These are phyloP conservation scores for Oppia nitens DNA, from an alignment of 1,140 invertebrate species.

Conservation along the genomic window DNA sequence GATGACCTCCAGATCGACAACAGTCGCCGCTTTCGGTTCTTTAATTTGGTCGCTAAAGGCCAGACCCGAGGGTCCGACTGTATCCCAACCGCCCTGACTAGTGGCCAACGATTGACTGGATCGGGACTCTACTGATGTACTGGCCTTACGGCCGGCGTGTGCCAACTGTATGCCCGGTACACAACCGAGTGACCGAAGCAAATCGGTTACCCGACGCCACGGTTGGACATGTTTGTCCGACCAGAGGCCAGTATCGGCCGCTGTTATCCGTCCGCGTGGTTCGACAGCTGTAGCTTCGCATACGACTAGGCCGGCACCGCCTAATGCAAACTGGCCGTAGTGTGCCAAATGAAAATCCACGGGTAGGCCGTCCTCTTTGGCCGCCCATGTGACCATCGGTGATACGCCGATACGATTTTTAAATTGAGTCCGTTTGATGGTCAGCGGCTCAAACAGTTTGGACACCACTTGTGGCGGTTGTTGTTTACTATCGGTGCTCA, in stretches of 20 bases:
- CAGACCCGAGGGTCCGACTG: background rate
- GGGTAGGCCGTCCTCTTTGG: background rate
- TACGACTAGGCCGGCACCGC: background rate
- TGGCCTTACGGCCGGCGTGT: constrained; percentile 1
- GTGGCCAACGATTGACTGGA: background rate
- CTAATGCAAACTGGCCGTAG: background rate
- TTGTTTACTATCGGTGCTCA: too few species aligned
- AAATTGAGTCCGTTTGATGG: background rate
- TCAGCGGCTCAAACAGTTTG: background rate
- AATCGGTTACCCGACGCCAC: background rate
- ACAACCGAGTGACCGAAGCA: background rate
- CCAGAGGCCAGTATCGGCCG: background rate
- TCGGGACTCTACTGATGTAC: background rate
- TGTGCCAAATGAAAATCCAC: background rate
- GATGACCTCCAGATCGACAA: background rate
- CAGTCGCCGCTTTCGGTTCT: constrained; percentile 4
- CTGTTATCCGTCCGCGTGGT: background rate
- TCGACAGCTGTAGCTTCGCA: constrained; percentile 1
- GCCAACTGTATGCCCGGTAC: constrained; percentile 1
- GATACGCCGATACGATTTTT: background rate
- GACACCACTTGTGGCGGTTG: too few species aligned
- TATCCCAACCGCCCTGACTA: background rate
- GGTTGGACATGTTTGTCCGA: background rate
- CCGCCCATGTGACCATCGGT: background rate
- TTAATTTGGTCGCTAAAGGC: background rate